A percentile compares a stretch with the other conserved stretches of the same genome.
These are phyloP conservation scores for Cydia fagiglandana DNA, from an alignment of 1,140 invertebrate species.

Conservation along the genomic window DNA sequence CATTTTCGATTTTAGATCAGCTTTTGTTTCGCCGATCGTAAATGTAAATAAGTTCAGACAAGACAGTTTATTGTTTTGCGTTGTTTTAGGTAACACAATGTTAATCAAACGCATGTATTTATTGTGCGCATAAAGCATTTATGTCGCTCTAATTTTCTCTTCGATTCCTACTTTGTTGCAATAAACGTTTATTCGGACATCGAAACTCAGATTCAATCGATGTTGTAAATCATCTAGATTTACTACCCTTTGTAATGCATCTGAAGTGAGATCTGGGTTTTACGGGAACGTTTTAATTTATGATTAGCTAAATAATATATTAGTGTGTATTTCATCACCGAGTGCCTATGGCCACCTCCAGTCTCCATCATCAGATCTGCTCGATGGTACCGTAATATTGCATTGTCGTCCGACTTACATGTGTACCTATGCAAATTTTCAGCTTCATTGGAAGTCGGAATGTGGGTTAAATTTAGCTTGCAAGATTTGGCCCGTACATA, in stretches of 20 bases:
- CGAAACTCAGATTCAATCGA: constrained; percentile 62
- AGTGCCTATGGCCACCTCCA: too few species aligned
- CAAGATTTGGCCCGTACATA: too few species aligned
- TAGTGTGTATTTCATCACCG: too few species aligned
- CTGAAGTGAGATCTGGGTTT: constrained; percentile 45
- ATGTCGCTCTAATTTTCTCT: constrained; percentile 51
- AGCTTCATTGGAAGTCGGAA: too few species aligned
- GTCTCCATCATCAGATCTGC: too few species aligned
- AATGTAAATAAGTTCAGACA: constrained; percentile 10
- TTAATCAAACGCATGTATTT: constrained; percentile 1
- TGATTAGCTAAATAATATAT: constrained; percentile 19
- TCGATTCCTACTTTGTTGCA: constrained; percentile 50
- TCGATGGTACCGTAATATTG: too few species aligned
- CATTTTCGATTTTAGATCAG: background rate
- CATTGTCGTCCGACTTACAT: too few species aligned
- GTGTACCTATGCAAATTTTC: too few species aligned
- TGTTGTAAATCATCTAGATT: constrained; percentile 70
- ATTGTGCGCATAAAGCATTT: constrained; percentile 34
- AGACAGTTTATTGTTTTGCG: background rate
- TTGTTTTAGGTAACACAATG: background rate
- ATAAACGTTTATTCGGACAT: constrained; percentile 62
- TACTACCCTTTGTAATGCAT: constrained; percentile 56
- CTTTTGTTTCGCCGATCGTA: background rate
- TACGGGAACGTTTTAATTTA: constrained; percentile 25
- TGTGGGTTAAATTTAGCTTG: too few species aligned